phyloP scores from a whole-genome alignment of 2,113 vertebrate species.

The Verasper variegatus region DNA sequence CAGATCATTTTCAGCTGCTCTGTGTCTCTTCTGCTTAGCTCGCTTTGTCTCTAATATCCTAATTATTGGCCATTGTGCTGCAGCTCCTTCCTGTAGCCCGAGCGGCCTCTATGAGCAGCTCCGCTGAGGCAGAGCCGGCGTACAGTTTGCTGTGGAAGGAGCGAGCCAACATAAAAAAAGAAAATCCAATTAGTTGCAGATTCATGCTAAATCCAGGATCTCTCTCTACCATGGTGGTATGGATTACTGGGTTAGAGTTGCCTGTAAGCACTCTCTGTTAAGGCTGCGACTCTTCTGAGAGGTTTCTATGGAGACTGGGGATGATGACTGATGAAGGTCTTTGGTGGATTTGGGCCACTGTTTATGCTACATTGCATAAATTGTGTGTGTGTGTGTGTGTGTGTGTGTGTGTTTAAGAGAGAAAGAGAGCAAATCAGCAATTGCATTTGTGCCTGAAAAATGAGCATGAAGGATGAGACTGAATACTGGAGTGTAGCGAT shows the following conservation, averaged over 20 bases:
- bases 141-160: conserved; percentile 23
- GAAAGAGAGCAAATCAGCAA: conserved; percentile 8
- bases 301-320: conserved; percentile 60
- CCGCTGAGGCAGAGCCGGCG: conserved; percentile 43
- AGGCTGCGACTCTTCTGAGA: conserved; percentile 26
- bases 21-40: conserved; percentile 41
- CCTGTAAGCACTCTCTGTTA: conserved; percentile 36
- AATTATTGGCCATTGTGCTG: conserved; percentile 58
- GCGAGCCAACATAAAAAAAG: conserved; percentile 53
- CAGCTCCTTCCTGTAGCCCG: conserved; percentile 36
- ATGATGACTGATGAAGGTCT: conserved; percentile 47
- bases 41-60: conserved; percentile 61
- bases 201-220: conserved; percentile 58
- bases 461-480: conserved; percentile 6
- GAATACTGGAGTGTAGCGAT: background rate
- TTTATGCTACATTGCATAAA: conserved; percentile 58
- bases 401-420: background rate
- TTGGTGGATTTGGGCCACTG: conserved; percentile 37
- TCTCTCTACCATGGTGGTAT: conserved; percentile 49
- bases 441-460: conserved; percentile 26
- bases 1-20: conserved; percentile 28
- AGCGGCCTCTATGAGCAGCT: conserved; percentile 22
- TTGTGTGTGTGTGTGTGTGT: conserved; percentile 5
- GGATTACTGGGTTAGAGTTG: conserved; percentile 61
- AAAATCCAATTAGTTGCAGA: conserved; percentile 70